These are phyloP conservation scores for Apamea monoglypha DNA, from an alignment of 2,888 invertebrate species.

Conservation along the genomic window DNA sequence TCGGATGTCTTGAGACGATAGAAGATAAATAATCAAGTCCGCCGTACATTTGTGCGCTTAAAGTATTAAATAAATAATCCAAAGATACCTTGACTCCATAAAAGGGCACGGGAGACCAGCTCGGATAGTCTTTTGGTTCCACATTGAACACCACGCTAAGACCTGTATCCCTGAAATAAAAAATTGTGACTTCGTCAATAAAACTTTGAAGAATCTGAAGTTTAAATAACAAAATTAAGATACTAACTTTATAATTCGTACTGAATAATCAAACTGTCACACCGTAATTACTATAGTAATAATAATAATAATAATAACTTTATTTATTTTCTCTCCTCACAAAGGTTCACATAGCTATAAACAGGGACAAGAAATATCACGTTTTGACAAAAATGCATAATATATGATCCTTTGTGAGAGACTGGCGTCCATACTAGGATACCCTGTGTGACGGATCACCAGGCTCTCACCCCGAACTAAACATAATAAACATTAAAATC, in stretches of 20 bases:
- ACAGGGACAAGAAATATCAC: no score
- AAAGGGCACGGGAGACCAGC: slow-evolving; percentile 69
- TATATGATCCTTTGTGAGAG: no score
- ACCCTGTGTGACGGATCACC: no score
- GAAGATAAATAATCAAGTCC: not conserved
- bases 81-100: slow-evolving; percentile 80
- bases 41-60: not conserved
- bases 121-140: slow-evolving; percentile 80
- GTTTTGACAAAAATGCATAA: no score
- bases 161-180: slow-evolving; percentile 77
- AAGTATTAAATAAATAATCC: not conserved
- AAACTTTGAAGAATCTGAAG: not conserved
- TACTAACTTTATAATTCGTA: not conserved
- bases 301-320: no score
- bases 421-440: no score
- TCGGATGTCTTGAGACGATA: not conserved
- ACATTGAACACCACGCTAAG: slow-evolving; percentile 79
- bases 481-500: no score
- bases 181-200: not conserved
- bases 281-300: no score
- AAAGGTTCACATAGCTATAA: no score
- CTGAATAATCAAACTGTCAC: not conserved
- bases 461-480: no score
- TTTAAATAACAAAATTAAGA: not conserved
- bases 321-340: no score